phyloP scores from a whole-genome alignment of 2,797 vertebrate genomes.

The Parauchenoglanis ngamensis region DNA sequence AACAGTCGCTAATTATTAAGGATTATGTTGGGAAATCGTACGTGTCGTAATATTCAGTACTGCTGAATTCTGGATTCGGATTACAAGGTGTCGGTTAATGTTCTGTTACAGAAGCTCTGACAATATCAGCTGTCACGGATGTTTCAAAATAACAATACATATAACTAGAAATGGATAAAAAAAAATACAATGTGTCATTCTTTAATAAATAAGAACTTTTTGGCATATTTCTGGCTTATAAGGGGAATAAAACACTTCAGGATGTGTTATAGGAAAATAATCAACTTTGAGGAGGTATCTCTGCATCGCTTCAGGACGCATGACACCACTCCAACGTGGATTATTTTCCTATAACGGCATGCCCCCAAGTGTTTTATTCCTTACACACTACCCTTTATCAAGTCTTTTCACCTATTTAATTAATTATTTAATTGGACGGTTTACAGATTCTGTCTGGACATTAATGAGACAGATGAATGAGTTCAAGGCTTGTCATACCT shows the following conservation, averaged over 20 bases:
- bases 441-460: background rate
- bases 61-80: background rate
- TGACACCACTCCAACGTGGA: background rate
- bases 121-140: background rate
- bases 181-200: background rate
- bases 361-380: background rate
- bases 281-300: background rate
- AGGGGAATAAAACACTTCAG: background rate
- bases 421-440: background rate
- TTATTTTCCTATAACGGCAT: background rate
- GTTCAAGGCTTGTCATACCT: background rate
- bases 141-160: background rate
- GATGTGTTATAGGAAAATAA: background rate
- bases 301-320: background rate
- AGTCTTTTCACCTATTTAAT: background rate
- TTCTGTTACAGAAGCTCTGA: background rate
- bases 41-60: background rate
- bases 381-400: background rate
- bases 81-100: background rate
- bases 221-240: background rate
- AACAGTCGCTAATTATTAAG: background rate
- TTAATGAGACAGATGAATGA: background rate
- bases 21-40: background rate
- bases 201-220: background rate
- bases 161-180: background rate